phyloP scores from a whole-genome alignment of 2,888 invertebrate genomes.

The Philonicus albiceps region DNA sequence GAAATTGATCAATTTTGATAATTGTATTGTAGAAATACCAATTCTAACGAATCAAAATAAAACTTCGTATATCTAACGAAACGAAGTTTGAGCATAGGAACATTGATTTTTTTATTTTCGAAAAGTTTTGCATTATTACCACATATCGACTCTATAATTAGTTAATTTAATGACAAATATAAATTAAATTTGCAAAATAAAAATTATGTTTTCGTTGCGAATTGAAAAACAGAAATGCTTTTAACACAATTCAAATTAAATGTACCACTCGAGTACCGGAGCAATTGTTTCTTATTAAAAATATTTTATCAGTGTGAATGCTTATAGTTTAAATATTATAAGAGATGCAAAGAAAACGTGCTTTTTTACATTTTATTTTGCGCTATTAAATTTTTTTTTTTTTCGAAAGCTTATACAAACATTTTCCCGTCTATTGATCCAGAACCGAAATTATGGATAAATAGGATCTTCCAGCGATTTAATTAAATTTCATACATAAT shows the following conservation, averaged over 20 bases:
- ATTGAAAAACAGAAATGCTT: not conserved
- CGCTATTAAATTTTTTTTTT: not conserved
- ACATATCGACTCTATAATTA: not conserved
- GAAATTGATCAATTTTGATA: too few species aligned
- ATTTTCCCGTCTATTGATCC: not conserved
- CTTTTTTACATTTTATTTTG: conserved; percentile 31
- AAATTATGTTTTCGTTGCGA: not conserved
- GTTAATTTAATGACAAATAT: not conserved
- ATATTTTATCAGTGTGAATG: conserved; percentile 22
- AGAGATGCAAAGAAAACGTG: conserved; percentile 1
- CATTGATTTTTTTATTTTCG: not conserved
- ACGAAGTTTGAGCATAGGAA: too few species aligned
- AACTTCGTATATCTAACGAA: too few species aligned
- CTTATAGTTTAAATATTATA: not conserved
- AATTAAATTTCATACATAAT: not conserved
- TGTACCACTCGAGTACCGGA: not conserved
- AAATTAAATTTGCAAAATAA: not conserved
- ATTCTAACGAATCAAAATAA: too few species aligned
- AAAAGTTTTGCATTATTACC: not conserved
- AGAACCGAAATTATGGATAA: not conserved
- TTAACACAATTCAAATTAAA: not conserved
- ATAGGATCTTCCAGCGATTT: not conserved
- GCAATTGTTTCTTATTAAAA: not conserved
- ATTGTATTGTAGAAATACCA: too few species aligned
- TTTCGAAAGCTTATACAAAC: not conserved